Base-by-base conservation (phyloP, 2,113 vertebrate species). In the Poeciliopsis occidentalis region DNA sequence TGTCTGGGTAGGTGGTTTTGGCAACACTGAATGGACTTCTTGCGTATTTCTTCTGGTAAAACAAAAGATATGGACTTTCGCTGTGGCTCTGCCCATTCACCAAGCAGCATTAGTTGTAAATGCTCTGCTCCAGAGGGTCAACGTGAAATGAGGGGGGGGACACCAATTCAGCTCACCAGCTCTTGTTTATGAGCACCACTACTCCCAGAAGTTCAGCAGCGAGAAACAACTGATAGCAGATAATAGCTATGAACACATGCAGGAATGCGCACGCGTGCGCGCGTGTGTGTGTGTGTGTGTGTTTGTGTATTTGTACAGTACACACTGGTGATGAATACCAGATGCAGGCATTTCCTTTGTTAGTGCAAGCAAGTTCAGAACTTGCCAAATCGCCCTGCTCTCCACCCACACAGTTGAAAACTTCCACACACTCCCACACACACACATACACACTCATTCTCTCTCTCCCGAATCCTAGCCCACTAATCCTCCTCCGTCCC, bases 281-380 rank as follows among this genome's bases (percentile, higher is more conserved):
- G 19, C 64, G 24, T 67, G 37, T 67, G 57, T 34, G 79, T 37
- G 71, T 10, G 51, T 22, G 66, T 73, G 74, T 51, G 60, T 57
- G 22, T 57, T 8, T 32, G 54, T n/a, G 67, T 71, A 64, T 84
- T 75, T 81, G 63, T 87, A 87, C 72, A 78, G 82, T 86, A 86
- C 72, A 77, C 76, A 81, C 63, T 71, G 63, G 54, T 86, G 87
- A 92, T 89, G 89, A 89, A 91, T 91, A 89, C 92, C 90, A 93
- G 92, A 92, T 91, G 89, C 87, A 91, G 85, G 89, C 91, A 92
- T 93, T 93, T 93, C 92, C 91, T 93, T 92, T 92, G 89, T 92
- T 92, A 88, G 91, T 92, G 88, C 89, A 89, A 87, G 89, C 85
- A 87, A 90, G 85, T 89, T 92, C 82, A 79, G 64, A 90, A 91